Evolutionary conservation across 2,113 vertebrate genomes (phyloP).

Genomic region (Thomomys bottae): DNA sequence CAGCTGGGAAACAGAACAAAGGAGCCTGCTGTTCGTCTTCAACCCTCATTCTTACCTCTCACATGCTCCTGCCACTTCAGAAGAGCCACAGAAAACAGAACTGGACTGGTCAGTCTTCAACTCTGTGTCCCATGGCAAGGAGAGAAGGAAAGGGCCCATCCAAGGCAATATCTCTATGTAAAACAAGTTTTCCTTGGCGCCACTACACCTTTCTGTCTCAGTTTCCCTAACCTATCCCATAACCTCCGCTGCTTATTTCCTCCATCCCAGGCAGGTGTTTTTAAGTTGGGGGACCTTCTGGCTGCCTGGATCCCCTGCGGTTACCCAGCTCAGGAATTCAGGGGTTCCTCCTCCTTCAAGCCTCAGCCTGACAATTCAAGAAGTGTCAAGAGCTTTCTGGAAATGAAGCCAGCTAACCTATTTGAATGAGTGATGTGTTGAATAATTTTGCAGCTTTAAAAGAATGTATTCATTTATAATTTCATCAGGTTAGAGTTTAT

Average conservation of each 20-base stretch:
- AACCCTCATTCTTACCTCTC: neutral
- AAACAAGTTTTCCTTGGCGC: neutral
- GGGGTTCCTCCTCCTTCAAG: slow-evolving; percentile 52
- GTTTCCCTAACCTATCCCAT: neutral
- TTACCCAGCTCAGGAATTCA: slow-evolving; percentile 42
- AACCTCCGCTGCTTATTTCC: neutral
- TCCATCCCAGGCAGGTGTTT: neutral
- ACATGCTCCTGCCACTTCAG: neutral
- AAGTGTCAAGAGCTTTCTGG: slow-evolving; percentile 49
- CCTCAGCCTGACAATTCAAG: slow-evolving; percentile 45
- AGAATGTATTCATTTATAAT: slow-evolving; percentile 33
- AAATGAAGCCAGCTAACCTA: slow-evolving; percentile 20
- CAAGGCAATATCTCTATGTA: neutral
- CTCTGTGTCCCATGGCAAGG: neutral
- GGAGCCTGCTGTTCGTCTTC: neutral
- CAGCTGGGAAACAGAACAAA: neutral
- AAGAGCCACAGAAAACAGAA: neutral
- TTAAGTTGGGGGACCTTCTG: neutral
- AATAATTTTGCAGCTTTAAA: slow-evolving; percentile 52
- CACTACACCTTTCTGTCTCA: neutral
- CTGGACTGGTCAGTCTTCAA: neutral
- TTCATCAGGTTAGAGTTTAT: slow-evolving; percentile 41
- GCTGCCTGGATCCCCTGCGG: neutral
- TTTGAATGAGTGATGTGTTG: slow-evolving; percentile 41
- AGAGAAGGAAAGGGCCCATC: neutral